A percentile compares a stretch with the other conserved stretches of the same genome.
Evolutionary conservation across 2,888 invertebrate species (phyloP).

Genomic region (Calameuta idolon): DNA sequence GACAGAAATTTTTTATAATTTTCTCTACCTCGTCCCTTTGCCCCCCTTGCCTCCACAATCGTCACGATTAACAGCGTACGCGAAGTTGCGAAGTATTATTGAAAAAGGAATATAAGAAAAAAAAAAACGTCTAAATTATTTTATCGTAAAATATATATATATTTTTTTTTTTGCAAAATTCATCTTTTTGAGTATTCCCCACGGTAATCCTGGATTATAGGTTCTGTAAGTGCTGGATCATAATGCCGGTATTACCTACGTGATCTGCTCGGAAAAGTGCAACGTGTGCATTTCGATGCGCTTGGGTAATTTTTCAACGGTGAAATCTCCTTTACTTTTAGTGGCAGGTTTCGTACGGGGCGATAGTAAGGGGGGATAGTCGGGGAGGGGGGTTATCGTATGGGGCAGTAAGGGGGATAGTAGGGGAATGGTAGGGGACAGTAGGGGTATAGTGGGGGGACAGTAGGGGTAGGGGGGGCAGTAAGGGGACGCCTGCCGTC

Average conservation of each 20-base stretch:
- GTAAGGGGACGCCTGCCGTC: background rate
- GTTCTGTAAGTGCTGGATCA: background rate
- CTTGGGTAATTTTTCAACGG: background rate
- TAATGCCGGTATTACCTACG: background rate
- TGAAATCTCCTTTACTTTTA: background rate
- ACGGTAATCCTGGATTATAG: background rate
- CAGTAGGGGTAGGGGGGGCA: background rate
- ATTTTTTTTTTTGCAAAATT: background rate
- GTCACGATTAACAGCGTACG: background rate
- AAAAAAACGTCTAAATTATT: too few species aligned
- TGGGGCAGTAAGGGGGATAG: too few species aligned
- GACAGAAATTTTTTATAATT: background rate
- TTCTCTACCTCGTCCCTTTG: background rate
- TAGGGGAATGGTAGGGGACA: too few species aligned
- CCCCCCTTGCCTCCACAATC: accelerated
- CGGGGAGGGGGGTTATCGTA: too few species aligned
- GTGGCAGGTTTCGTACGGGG: background rate
- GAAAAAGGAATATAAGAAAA: too few species aligned
- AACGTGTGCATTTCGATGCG: background rate
- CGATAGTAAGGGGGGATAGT: background rate
- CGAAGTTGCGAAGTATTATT: too few species aligned
- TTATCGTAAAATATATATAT: background rate
- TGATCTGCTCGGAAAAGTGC: background rate
- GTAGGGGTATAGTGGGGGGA: too few species aligned
- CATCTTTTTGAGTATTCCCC: background rate